These are phyloP conservation scores for Pollicipes pollicipes DNA, from an alignment of 1,140 invertebrate species.

Conservation along the genomic window DNA sequence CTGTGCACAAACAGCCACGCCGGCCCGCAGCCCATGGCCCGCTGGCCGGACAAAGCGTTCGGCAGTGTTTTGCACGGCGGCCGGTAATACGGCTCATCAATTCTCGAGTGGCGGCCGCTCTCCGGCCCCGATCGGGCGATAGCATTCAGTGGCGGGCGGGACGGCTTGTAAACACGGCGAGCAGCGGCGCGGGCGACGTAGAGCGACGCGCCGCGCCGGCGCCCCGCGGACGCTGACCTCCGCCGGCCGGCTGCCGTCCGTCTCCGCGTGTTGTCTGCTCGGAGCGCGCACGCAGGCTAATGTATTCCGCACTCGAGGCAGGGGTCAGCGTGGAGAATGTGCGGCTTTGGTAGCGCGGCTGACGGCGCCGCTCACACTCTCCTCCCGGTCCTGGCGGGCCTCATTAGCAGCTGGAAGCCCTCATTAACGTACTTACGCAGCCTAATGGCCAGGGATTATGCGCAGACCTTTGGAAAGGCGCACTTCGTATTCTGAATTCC, in stretches of 20 bases:
- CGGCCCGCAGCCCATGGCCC: background rate
- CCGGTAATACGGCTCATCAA: too few relatives aligned
- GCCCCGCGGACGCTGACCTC: background rate
- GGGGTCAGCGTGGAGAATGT: background rate
- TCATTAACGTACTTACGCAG: background rate
- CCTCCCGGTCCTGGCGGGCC: background rate
- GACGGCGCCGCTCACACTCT: background rate
- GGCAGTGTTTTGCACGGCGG: background rate
- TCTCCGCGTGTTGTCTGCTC: background rate
- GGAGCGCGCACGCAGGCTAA: background rate
- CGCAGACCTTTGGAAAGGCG: background rate
- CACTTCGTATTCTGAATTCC: background rate
- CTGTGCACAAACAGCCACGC: too few relatives aligned
- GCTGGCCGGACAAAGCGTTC: background rate
- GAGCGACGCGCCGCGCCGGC: conserved; percentile 10
- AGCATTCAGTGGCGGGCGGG: background rate
- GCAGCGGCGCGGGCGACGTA: conserved; percentile 5
- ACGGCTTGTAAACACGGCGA: background rate
- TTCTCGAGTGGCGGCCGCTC: background rate
- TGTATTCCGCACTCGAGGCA: background rate
- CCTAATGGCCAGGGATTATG: background rate
- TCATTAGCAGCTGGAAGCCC: background rate
- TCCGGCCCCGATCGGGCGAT: background rate
- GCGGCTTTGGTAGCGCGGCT: background rate
- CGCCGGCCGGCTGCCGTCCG: too few relatives aligned